phyloP scores from a whole-genome alignment of 2,113 vertebrate species.

The Ivindomyrus marchei region DNA sequence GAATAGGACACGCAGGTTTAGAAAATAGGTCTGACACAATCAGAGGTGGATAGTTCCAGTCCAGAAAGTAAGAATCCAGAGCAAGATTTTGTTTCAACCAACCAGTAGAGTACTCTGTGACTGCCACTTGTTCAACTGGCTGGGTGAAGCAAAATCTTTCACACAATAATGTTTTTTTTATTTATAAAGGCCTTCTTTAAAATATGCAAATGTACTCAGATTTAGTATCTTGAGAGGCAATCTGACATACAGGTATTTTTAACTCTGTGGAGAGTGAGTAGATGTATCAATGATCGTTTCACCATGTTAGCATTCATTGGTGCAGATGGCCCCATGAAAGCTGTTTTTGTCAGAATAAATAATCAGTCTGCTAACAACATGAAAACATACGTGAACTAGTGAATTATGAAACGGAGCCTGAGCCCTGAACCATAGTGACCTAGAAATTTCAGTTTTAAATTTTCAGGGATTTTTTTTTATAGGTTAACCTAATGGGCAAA shows the following conservation, averaged over 20 bases:
- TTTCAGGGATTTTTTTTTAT: background rate
- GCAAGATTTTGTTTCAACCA: too few relatives aligned
- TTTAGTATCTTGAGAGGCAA: background rate
- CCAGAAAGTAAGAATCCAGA: too few relatives aligned
- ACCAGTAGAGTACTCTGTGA: too few relatives aligned
- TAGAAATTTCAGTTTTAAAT: background rate
- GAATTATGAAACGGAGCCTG: background rate
- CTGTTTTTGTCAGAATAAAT: background rate
- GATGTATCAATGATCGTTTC: background rate
- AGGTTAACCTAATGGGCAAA: background rate
- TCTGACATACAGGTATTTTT: background rate
- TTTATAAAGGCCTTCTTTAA: background rate
- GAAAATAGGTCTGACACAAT: background rate
- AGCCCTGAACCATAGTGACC: background rate
- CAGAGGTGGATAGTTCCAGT: too few relatives aligned
- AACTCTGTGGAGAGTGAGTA: background rate
- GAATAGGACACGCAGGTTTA: background rate
- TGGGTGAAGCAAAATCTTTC: too few relatives aligned
- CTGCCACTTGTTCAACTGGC: too few relatives aligned
- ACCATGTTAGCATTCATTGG: background rate
- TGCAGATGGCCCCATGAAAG: background rate
- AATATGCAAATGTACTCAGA: background rate
- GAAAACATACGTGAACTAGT: background rate
- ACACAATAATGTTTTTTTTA: background rate
- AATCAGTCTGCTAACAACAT: background rate